phyloP scores from a whole-genome alignment of 2,797 vertebrate species.

The Oreonectes daqikongensis region DNA sequence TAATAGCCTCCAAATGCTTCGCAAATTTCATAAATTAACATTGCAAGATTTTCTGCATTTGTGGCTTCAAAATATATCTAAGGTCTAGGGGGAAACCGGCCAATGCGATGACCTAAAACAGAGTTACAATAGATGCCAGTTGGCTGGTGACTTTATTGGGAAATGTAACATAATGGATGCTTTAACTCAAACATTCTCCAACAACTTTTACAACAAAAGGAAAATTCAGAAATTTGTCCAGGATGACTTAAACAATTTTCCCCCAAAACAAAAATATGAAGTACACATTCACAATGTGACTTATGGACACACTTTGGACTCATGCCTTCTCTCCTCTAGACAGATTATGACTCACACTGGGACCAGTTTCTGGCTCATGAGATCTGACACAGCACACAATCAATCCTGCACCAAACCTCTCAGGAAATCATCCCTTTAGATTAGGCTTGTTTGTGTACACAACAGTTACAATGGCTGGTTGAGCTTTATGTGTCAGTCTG shows the following conservation, averaged over 20 bases:
- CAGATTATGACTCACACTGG: no score
- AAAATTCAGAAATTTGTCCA: neutral
- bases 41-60: no score
- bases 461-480: conserved; percentile 9
- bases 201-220: no score
- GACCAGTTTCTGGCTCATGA: conserved; percentile 10
- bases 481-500: conserved; percentile 62
- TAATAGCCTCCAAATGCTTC: no score
- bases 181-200: no score
- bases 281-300: neutral
- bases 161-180: no score
- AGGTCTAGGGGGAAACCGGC: no score
- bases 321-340: neutral
- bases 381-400: conserved; percentile 17
- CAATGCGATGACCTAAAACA: no score
- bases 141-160: no score
- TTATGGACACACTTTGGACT: neutral
- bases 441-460: conserved; percentile 21
- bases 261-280: neutral
- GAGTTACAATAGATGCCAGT: no score
- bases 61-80: no score
- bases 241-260: neutral
- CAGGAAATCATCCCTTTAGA: conserved; percentile 18
- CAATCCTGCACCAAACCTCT: neutral
- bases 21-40: no score